Conservation (phyloP, 2,797 vertebrate genomes). For the Gadopsis marmoratus region DNA sequence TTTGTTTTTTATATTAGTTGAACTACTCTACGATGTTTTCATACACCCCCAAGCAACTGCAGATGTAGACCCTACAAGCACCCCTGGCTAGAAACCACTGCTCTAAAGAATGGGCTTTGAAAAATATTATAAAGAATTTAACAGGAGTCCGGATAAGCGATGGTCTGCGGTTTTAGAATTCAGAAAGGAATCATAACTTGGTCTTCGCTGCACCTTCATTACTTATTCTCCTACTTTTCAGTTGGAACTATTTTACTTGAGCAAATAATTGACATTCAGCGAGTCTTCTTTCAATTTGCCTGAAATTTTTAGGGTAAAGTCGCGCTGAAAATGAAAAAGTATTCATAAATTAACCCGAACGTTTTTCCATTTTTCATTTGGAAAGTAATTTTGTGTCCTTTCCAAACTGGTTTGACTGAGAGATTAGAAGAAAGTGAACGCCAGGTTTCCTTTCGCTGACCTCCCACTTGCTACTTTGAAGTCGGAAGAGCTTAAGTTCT, state of each 20-base stretch:
- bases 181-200: constrained; percentile 2
- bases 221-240: constrained; percentile 10
- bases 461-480: constrained; percentile 16
- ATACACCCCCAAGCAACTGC: too few species aligned
- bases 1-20: neutral
- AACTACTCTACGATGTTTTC: neutral
- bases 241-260: constrained; percentile 41
- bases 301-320: constrained; percentile 27
- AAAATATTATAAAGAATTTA: constrained; percentile 8
- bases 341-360: constrained; percentile 49
- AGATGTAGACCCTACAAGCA: neutral
- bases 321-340: constrained; percentile 25
- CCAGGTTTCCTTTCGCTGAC: constrained; percentile 13
- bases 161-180: constrained; percentile 23
- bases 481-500: constrained; percentile 4
- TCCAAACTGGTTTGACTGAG: constrained; percentile 46
- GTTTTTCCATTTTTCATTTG: constrained; percentile 40
- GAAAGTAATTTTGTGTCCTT: constrained; percentile 50
- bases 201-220: constrained; percentile 14
- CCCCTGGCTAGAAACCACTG: neutral
- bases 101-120: neutral
- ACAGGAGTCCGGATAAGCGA: constrained; percentile 18
- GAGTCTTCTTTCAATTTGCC: constrained; percentile 39
- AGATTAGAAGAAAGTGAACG: constrained; percentile 45
- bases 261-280: constrained; percentile 44